phyloP scores from a whole-genome alignment of 2,888 invertebrate species.

The Hesperia comma region DNA sequence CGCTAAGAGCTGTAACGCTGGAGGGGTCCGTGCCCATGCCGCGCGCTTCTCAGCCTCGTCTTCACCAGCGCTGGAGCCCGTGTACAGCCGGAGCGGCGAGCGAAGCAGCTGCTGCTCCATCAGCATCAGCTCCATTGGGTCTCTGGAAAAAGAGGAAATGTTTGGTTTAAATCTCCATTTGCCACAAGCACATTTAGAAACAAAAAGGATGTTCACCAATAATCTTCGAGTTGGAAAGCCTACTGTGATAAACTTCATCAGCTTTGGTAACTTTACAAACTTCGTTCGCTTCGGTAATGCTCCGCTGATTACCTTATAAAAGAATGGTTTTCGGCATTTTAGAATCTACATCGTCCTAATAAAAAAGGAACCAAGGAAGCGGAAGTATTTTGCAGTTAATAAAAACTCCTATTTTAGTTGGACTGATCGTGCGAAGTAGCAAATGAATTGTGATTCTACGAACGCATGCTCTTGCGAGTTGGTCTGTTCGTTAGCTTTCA shows the following conservation, averaged over 20 bases:
- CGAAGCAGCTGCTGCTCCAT: conserved; percentile 90
- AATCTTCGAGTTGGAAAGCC: no score
- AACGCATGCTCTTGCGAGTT: conserved; percentile 57
- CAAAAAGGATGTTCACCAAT: not conserved
- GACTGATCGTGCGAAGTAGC: conserved; percentile 40
- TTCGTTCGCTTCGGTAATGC: no score
- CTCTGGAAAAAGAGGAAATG: conserved; percentile 78
- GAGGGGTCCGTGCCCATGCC: conserved; percentile 80
- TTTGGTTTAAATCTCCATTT: not conserved
- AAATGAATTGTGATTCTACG: conserved; percentile 46
- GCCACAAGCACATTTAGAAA: no score
- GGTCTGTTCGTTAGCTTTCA: conserved; percentile 74
- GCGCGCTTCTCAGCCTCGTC: conserved; percentile 84
- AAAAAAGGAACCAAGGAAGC: conserved; percentile 38
- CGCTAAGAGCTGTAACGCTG: conserved; percentile 71
- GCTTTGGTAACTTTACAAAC: no score
- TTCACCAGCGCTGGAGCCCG: conserved; percentile 80
- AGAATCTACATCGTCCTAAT: not conserved
- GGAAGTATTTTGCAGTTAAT: conserved; percentile 42
- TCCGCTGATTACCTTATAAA: no score
- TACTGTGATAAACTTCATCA: no score
- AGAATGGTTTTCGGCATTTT: no score
- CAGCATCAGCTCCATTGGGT: conserved; percentile 91
- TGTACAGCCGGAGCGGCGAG: conserved; percentile 86
- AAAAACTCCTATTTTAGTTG: conserved; percentile 42